These are phyloP conservation scores for Drosophila nigromelanica DNA, from an alignment of 1,140 invertebrate genomes.

Conservation along the genomic window DNA sequence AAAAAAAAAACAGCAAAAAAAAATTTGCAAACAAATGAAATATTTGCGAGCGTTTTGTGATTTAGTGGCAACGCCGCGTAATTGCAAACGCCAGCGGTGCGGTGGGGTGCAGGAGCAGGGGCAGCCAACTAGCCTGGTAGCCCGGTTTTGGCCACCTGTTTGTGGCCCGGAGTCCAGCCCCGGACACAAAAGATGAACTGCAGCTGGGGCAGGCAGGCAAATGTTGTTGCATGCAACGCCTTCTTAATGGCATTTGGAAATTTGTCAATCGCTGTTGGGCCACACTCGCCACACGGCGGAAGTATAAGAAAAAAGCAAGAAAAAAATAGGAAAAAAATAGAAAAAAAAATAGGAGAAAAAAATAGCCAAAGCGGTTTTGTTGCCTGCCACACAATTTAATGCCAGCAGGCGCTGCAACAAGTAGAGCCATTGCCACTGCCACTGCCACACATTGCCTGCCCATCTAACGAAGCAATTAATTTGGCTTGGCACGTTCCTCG, in stretches of 20 bases:
- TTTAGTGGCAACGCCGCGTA: conserved; percentile 63
- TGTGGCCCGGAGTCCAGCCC: conserved; percentile 36
- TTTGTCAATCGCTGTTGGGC: conserved; percentile 77
- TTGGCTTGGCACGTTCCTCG: conserved; percentile 70
- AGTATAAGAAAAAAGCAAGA: conserved; percentile 52
- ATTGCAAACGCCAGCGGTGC: conserved; percentile 65
- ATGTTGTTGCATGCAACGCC: conserved; percentile 73
- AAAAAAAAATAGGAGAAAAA: conserved; percentile 2
- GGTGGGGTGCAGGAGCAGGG: no score
- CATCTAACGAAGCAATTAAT: conserved; percentile 81
- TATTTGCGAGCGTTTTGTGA: conserved; percentile 65
- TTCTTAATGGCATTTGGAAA: conserved; percentile 80
- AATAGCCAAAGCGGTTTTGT: conserved; percentile 61
- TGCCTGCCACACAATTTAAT: conserved; percentile 8
- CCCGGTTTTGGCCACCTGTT: conserved; percentile 57
- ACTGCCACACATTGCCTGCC: conserved; percentile 37
- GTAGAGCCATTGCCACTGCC: conserved; percentile 9
- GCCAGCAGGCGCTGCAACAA: neutral
- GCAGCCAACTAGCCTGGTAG: conserved; percentile 28
- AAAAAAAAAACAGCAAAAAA: conserved; percentile 7
- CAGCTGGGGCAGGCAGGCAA: conserved; percentile 1
- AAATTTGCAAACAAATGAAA: conserved; percentile 80
- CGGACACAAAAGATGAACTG: conserved; percentile 10
- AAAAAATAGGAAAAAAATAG: conserved; percentile 13
- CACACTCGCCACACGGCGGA: conserved; percentile 47